Evolutionary conservation across 1,140 invertebrate species (phyloP), one percentile per base, ranked within the genome.

Genomic region (Pseudomyrmex flavicornis): DNA sequence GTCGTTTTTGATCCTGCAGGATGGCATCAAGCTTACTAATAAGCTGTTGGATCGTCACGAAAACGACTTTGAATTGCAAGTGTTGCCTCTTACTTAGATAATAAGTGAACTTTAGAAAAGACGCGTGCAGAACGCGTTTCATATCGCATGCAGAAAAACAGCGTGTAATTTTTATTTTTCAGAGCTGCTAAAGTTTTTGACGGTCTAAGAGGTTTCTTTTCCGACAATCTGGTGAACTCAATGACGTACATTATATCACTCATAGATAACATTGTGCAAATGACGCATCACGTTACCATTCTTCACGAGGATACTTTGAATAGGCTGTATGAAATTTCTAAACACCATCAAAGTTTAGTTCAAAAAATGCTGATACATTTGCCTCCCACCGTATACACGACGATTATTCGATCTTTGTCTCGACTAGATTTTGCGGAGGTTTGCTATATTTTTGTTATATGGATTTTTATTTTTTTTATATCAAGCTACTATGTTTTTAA

Each of bases 201-300:
- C 48, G 88, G 84, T 2, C 76, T 93, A 0, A 86, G 62, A 52
- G 44, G 87, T 5, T 86, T 92, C 12, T 91, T 94, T 54, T 87
- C 90, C 0, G 72, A 77, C 0, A 90, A 91, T 7, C 56, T 93
- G 59, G 69, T 94, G 17, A 93, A 90, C 52, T 82, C 73, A 1
- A 1, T 92, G 15, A 89, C 92, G 0, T 93, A 93, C 61, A 0
- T 91, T 48, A 52, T 90, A 10, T 92, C 92, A 7, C 56, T 92
- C 22, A 90, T 76, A 22, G 87, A 92, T 59, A 91, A 90, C 46
- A 74, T 93, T 17, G 88, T 91, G 2, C 82, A 56, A 83, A 90
- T 91, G 77, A 77, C 88, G 59, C 90, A 93, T 63, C 92, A 94
- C 65, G 83, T 91, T 5, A 90, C 89, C 1, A 83, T 93, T 15